Base-by-base conservation (phyloP, 2,888 invertebrate genomes). In the Crossocerus cetratus region DNA sequence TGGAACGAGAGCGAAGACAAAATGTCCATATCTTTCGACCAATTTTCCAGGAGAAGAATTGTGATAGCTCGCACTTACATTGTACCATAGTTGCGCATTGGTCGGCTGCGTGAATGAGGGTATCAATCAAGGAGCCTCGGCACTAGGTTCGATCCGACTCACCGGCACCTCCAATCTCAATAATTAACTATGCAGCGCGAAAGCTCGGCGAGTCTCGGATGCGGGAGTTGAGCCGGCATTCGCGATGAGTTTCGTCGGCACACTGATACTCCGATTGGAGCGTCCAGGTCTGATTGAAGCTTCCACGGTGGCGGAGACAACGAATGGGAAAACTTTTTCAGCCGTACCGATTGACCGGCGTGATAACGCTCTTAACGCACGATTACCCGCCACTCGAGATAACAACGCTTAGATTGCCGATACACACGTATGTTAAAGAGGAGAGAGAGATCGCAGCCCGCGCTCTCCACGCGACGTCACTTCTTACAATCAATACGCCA, bases 281-380 rank as follows among this genome's bases (percentile, higher is more conserved):
- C 20, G 53, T 56, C 32, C 32, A 42, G 63, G 54, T 57, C 32
- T n/a, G 65, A 70, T 70, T 65, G 53, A 73, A 55, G 21, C 21
- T 57, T 49, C 2, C 44, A 13, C 44, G 42, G 53, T 21, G 11
- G 22, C 23, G 57, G 23, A 59, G 54, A 14, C 32, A 68, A 32
- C 60, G 18, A 42, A 11, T 8, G 22, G 18, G 21, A 4, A 49
- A 56, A 56, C 73, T 76, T 76, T 76, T 83, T 64, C 60, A 69
- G 63, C 66, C 68, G 22, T 32, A 63, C 63, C 63, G 69, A 77
- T 78, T 75, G 66, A 49, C 42, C 32, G 60, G 18, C 5, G 49
- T 54, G 84, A 84, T 85, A 82, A 82, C 65, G 61, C 64, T 57
- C 74, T 79, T 74, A 56, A 59, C 44, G 44, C 60, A 54, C 23